Evolutionary conservation across 1,140 invertebrate species (phyloP).

Genomic region (Drosophila nigrodunni): DNA sequence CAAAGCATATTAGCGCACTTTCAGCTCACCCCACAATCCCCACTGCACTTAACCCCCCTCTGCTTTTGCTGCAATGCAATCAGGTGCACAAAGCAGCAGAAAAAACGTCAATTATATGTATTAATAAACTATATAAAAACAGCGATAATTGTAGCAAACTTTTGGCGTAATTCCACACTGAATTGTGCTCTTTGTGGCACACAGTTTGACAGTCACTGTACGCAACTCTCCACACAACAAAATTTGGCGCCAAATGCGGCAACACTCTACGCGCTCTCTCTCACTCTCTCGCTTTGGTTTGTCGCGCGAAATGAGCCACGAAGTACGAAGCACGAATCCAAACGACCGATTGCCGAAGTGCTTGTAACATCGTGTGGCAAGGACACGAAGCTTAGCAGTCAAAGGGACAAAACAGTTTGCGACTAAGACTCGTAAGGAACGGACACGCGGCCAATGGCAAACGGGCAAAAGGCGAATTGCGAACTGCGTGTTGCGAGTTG

Average conservation of each 20-base stretch:
- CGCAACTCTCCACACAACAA: conserved; percentile 59
- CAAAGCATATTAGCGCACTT: conserved; percentile 54
- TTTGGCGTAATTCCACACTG: neutral
- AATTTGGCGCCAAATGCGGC: conserved; percentile 72
- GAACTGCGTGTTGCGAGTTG: conserved; percentile 7
- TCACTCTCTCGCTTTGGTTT: conserved; percentile 2
- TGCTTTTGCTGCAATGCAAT: conserved; percentile 22
- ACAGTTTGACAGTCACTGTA: conserved; percentile 68
- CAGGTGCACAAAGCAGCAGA: neutral
- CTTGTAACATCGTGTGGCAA: conserved; percentile 9
- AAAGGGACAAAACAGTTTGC: conserved; percentile 72
- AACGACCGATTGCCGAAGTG: conserved; percentile 26
- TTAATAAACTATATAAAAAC: neutral
- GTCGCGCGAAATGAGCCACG: conserved; percentile 24
- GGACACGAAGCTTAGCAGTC: conserved; percentile 46
- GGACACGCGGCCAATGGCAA: conserved; percentile 76
- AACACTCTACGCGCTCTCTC: conserved; percentile 1
- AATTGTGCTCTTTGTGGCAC: conserved; percentile 14
- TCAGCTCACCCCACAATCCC: conserved; percentile 19
- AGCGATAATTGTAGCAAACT: conserved; percentile 4
- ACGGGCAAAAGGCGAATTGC: conserved; percentile 49
- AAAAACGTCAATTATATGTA: neutral
- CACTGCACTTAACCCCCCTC: conserved; percentile 14
- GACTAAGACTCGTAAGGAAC: conserved; percentile 79
- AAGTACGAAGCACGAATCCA: conserved; percentile 15